Evolutionary conservation across 2,888 invertebrate genomes (phyloP), one percentile per base, ranked within the genome.

Genomic region (Eulithis testata): DNA sequence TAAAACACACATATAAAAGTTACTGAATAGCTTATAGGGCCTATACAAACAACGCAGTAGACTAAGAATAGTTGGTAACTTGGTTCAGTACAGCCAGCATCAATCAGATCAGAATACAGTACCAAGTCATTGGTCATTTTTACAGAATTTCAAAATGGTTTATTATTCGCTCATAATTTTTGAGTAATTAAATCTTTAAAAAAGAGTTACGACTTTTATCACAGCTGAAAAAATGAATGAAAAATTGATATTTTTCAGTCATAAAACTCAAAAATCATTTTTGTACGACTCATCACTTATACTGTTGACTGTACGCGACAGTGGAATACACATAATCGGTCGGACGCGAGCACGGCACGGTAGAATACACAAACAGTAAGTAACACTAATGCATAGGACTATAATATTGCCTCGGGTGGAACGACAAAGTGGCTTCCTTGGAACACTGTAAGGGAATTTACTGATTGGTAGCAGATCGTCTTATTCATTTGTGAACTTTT

Each of bases 361-460:
- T 44, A 14, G 47, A 49, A 37, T 53, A 60, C 11, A 31, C 40
- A 55, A 49, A 36, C 51, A 59, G 54, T 64, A 12, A 31, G 58
- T 59, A 12, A 36, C 21, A 44, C 58, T 63, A 55, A 59, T 63
- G 51, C 59, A 59, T 45, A 50, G 51, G 53, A 40, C 43, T 55
- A 1, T 21, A 21, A 21, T 21, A 37, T 60, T 60, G 55, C 56
- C 60, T 11, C 61, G 43, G 11, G 60, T 14, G 50, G 37, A 49
- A 27, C 27, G 27, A 60, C 59, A 55, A 51, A 27, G 64, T 37
- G n/a, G 37, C n/a, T 60, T 55, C 53, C 56, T 60, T 68, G 64
- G 61, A 50, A 60, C 43, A 11, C 43, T 51, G 53, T 68, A 63
- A 66, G 60, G 67, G 65, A 54, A 47, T 65, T 59, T 63, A 60